Evolutionary conservation across 1,140 invertebrate genomes (phyloP), one percentile per base, ranked within the genome.

Genomic region (Euglossa dilemma): DNA sequence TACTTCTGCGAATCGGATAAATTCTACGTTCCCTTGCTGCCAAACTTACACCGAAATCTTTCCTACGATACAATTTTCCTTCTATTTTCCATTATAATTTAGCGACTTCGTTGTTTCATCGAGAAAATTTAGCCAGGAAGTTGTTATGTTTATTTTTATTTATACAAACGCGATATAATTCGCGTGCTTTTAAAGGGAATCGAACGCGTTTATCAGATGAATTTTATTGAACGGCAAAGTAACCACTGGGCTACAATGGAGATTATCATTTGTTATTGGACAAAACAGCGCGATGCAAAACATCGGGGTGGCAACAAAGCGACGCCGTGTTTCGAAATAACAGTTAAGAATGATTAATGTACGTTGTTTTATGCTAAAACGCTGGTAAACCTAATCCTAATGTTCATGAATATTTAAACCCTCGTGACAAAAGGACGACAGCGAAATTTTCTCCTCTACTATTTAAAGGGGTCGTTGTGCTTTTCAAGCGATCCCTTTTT

Each of bases 341-440:
- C 61, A 8, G 2, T 28, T 63, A 69, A 54, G 69, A 72, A 56
- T 56, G 9, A 56, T 72, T 72, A 72, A 72, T 72, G 9, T 36
- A 28, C 16, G 14, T 36, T 25, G 11, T 71, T 45, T 67, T 45
- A 69, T 45, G 43, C 14, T 69, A 45, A 69, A n/a, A 23, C 20
- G 50, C 9, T 56, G 25, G 23, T 16, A 67, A 67, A 69, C 18
- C 8, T 50, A n/a, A 54, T 25, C 5, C 20, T 66, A 28, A 36
- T 25, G 70, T 72, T 56, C 69, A 36, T 56, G 52, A 72, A 72
- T 56, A 36, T 72, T 72, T 72, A 14, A 69, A 14, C 8, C 18
- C 43, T 56, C 52, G 28, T 23, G 18, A 71, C 18, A 52, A n/a
- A 52, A 36, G 36, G n/a, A 6, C 16, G 25, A 36, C 28, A 71